A percentile compares a stretch with the other conserved stretches of the same genome.
Conservation (phyloP, 2,113 vertebrate species). For the Gorilla gorilla region DNA sequence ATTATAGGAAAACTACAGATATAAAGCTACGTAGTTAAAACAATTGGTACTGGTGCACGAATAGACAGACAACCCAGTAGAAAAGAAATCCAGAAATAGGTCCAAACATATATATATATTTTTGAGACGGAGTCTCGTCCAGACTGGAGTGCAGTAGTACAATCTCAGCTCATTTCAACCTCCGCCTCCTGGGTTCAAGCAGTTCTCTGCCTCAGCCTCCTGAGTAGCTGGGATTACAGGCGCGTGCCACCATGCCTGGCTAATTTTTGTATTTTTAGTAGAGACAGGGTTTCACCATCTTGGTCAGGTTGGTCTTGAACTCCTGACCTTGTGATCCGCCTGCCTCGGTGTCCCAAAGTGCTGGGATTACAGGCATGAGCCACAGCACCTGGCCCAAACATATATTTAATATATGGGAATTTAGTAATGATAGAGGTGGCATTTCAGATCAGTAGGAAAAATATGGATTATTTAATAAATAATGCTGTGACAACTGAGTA, state of each 20-base stretch:
- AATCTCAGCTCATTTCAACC: too few species aligned
- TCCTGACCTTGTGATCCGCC: too few species aligned
- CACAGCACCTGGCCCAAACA: neutral
- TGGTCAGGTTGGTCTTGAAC: too few species aligned
- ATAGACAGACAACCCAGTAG: neutral
- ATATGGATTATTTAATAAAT: constrained; percentile 17
- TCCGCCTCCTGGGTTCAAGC: too few species aligned
- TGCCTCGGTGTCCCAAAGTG: too few species aligned
- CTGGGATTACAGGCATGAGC: too few species aligned
- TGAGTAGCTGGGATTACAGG: too few species aligned
- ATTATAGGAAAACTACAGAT: neutral
- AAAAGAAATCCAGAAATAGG: neutral
- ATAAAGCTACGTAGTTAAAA: neutral
- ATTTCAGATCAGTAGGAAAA: constrained; percentile 39
- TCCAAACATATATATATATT: neutral
- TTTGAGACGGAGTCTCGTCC: too few species aligned
- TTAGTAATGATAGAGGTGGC: constrained; percentile 22
- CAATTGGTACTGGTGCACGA: neutral
- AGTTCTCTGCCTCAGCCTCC: too few species aligned
- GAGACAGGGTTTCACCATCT: too few species aligned
- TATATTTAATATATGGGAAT: neutral
- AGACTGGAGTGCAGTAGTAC: too few species aligned
- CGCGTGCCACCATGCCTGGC: rapidly evolving
- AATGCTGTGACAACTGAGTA: constrained; percentile 10
- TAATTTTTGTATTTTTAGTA: too few species aligned